Conservation (phyloP, 35 echinoderm and acorn worm genomes). For the Chiridota heheva region DNA sequence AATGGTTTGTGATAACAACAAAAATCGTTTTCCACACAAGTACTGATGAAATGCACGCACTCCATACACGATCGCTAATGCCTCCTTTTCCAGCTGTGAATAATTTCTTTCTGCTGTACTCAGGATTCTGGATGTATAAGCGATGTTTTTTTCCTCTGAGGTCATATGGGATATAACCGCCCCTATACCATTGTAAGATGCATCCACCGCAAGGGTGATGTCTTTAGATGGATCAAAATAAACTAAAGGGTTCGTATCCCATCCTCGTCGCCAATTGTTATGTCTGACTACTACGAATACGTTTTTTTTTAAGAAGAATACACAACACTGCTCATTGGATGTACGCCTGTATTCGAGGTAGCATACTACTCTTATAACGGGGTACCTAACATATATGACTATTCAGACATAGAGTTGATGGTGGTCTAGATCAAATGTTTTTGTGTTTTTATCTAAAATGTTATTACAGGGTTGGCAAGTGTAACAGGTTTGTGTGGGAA, state of each 20-base stretch:
- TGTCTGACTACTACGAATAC: no score
- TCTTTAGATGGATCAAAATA: conserved; percentile 18
- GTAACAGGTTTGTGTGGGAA: no score
- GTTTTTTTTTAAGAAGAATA: no score
- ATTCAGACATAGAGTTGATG: no score
- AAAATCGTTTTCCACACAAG: conserved; percentile 35
- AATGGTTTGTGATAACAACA: conserved; percentile 27
- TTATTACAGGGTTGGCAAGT: no score
- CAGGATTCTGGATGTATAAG: conserved; percentile 10
- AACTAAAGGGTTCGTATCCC: not conserved
- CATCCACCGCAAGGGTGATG: not conserved
- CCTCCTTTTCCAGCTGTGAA: conserved; percentile 44
- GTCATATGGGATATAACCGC: conserved; percentile 21
- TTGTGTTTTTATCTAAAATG: no score
- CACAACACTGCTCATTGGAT: no score
- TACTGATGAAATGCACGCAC: conserved; percentile 39
- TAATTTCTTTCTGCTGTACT: conserved; percentile 45
- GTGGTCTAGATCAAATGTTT: no score
- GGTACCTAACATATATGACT: no score
- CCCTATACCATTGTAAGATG: not conserved
- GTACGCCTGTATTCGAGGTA: no score
- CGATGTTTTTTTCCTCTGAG: conserved; percentile 42
- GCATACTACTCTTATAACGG: no score
- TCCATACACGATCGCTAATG: conserved; percentile 43
- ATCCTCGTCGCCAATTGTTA: no score